Conservation (phyloP, 2,113 vertebrate species). For the Cacatua alba region DNA sequence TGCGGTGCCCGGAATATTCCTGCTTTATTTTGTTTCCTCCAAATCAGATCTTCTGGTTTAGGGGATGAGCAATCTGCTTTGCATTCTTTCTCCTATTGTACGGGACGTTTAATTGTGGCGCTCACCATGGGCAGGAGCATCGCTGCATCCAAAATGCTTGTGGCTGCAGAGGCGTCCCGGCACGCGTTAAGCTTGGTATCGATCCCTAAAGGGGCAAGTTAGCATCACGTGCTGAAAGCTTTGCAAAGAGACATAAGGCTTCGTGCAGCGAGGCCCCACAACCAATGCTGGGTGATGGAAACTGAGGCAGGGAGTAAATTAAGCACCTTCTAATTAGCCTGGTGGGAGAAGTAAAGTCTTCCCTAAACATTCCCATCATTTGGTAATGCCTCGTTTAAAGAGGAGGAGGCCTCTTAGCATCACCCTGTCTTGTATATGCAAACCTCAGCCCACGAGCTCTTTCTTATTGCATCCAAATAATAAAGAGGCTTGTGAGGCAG, state of each 20-base stretch:
- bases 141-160: neutral
- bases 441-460: slow-evolving; percentile 44
- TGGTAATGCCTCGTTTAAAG: slow-evolving; percentile 38
- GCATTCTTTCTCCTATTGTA: slow-evolving; percentile 8
- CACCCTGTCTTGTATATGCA: neutral
- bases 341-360: slow-evolving; percentile 39
- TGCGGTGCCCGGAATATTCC: slow-evolving; percentile 39
- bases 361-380: slow-evolving; percentile 48
- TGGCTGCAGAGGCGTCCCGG: slow-evolving; percentile 13
- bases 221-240: slow-evolving; percentile 23
- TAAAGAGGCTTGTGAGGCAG: slow-evolving; percentile 42
- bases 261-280: neutral
- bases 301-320: slow-evolving; percentile 38
- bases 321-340: slow-evolving; percentile 32
- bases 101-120: slow-evolving; percentile 42
- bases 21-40: neutral
- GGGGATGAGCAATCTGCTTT: slow-evolving; percentile 19
- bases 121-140: slow-evolving; percentile 17
- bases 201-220: slow-evolving; percentile 12
- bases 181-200: neutral
- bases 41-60: slow-evolving; percentile 24
- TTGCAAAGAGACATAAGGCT: slow-evolving; percentile 30
- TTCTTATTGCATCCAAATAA: slow-evolving; percentile 49
- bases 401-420: slow-evolving; percentile 48
- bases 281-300: neutral